Evolutionary conservation across 2,888 invertebrate species (phyloP), one percentile per base, ranked within the genome.

Genomic region (Drosophila melanosoma): DNA sequence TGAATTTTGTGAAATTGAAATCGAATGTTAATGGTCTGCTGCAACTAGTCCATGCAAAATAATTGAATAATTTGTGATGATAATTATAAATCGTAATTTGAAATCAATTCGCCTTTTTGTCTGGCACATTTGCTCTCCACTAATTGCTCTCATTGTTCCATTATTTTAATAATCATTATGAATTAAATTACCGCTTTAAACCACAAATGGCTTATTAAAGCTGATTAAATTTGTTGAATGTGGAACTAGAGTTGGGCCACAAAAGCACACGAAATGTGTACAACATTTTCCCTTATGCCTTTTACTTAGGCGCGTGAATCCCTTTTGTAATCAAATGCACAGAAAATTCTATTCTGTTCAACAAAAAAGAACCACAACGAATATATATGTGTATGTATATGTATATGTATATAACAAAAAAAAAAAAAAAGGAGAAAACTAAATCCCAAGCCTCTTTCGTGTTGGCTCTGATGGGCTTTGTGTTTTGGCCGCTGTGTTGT

Each of bases 251-350:
- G 60, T 52, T 38, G 20, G 49, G 11, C 60, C 40, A 51, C 64
- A 66, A 58, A 76, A 48, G 49, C 71, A 56, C 58, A 81, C 54
- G 45, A 66, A 73, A 67, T 82, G 69, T 64, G 69, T 61, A 38
- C 58, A 76, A 70, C 69, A 80, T 74, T 81, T 76, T 71, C 62
- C 75, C 66, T 89, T 83, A 72, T 78, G 83, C 70, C 69, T 66
- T 68, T 66, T 76, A 65, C 70, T 87, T 84, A 79, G 82, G 88
- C 88, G 90, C 84, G 83, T 82, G 90, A 87, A 82, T 84, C 90
- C 90, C 84, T 85, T 84, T 84, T 84, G 84, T 89, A 89, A 84
- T 84, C 88, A 84, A 84, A 89, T 84, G 87, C 84, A 87, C 74
- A 82, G 90, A 89, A 89, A 84, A 84, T 89, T 87, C 80, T 82